These are phyloP conservation scores for Melanocharis versteri DNA, from an alignment of 2,113 vertebrate species.

Conservation along the genomic window DNA sequence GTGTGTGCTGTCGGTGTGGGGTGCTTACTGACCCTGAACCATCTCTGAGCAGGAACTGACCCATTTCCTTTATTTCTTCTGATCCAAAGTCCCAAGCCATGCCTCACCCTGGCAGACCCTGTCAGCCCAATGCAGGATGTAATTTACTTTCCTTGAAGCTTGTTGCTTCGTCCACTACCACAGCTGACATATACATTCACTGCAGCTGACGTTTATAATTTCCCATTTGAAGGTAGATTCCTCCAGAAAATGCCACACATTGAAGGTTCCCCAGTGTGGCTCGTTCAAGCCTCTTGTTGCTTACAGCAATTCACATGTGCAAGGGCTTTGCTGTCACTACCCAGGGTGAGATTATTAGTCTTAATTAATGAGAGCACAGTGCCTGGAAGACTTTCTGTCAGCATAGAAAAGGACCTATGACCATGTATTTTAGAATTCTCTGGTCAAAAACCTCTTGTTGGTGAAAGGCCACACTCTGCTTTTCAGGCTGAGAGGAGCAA, in stretches of 20 bases:
- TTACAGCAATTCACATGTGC: neutral
- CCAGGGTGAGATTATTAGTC: neutral
- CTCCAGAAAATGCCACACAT: neutral
- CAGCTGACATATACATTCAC: neutral
- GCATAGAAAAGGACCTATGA: neutral
- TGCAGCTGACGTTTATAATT: neutral
- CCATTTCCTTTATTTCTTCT: slow-evolving; percentile 29
- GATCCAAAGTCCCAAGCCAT: neutral
- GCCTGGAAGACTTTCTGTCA: neutral
- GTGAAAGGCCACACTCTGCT: neutral
- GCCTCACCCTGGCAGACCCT: slow-evolving; percentile 14
- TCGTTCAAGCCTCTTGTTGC: neutral
- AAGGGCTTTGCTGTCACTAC: neutral
- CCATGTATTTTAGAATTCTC: neutral
- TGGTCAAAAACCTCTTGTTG: neutral
- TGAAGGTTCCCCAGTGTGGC: neutral
- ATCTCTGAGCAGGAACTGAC: neutral
- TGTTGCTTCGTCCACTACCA: neutral
- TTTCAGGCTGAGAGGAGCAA: neutral
- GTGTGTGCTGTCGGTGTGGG: neutral
- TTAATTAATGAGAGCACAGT: neutral
- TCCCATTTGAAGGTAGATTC: neutral
- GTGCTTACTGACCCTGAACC: neutral
- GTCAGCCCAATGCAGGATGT: slow-evolving; percentile 8
- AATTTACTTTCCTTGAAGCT: slow-evolving; percentile 47